These are phyloP conservation scores for Protosalanx chinensis DNA, from an alignment of 2,797 vertebrate genomes.

Conservation along the genomic window DNA sequence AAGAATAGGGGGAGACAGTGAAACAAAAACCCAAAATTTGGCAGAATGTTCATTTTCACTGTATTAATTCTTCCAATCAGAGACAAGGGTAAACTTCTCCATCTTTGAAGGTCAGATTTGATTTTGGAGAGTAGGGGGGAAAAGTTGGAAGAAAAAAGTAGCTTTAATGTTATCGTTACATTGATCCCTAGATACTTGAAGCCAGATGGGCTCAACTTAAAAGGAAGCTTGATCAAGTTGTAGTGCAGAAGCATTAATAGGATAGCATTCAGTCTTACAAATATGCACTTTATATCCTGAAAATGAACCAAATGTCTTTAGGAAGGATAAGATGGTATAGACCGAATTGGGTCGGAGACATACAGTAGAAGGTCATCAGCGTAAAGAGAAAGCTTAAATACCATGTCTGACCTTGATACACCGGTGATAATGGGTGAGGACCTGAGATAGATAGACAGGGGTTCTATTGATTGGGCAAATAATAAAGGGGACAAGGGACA, in stretches of 20 bases:
- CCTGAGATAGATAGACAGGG: neutral
- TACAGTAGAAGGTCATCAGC: slow-evolving; percentile 9
- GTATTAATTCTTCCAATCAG: no score
- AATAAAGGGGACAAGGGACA: neutral
- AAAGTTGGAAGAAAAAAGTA: slow-evolving; percentile 6
- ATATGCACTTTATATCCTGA: slow-evolving; percentile 16
- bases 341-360: slow-evolving; percentile 1
- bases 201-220: neutral
- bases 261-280: slow-evolving; percentile 1
- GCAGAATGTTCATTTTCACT: no score
- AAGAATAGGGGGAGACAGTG: no score
- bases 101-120: slow-evolving; percentile 1
- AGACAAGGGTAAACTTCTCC: neutral
- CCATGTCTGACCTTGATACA: neutral
- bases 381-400: neutral
- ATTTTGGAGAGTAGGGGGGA: neutral
- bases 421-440: neutral
- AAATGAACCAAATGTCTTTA: neutral
- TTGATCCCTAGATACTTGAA: slow-evolving; percentile 3
- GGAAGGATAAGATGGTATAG: neutral
- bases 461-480: no score
- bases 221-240: neutral
- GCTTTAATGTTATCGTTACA: neutral
- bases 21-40: no score
- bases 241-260: neutral